These are phyloP conservation scores for Masnerella sp. DNA, from an alignment of 2,888 invertebrate species.

Conservation along the genomic window DNA sequence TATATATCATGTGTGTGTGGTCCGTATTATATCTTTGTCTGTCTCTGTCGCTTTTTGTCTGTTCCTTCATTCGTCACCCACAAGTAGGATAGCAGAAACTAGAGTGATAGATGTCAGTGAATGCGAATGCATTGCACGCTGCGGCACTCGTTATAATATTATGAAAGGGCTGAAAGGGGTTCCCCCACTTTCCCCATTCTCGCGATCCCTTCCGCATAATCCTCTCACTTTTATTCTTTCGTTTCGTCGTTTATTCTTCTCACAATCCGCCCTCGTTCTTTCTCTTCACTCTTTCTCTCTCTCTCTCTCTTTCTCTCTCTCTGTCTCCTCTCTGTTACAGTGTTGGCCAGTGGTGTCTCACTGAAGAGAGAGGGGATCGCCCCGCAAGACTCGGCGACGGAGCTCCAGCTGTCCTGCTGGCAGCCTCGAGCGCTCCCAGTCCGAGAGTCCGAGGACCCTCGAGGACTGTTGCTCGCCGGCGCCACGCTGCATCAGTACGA, in stretches of 20 bases:
- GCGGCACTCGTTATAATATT: conserved; percentile 60
- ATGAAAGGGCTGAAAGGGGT: conserved; percentile 57
- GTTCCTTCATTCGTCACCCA: conserved; percentile 40
- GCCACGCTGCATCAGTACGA: conserved; percentile 65
- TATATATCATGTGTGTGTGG: too few species aligned
- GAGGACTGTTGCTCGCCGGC: conserved; percentile 63
- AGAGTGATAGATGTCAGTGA: conserved; percentile 70
- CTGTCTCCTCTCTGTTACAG: conserved; percentile 72
- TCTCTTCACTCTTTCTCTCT: conserved; percentile 34
- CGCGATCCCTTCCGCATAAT: conserved; percentile 17
- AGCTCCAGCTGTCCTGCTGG: conserved; percentile 72
- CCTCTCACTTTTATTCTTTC: conserved; percentile 26
- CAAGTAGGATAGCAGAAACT: conserved; percentile 41
- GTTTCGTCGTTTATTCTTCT: conserved; percentile 27
- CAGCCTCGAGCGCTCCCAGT: conserved; percentile 66
- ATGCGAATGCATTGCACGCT: conserved; percentile 65
- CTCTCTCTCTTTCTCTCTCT: conserved; percentile 68
- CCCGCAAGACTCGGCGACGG: conserved; percentile 68
- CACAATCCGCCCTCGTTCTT: neutral
- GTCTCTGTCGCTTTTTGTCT: conserved; percentile 47
- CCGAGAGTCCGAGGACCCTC: conserved; percentile 65
- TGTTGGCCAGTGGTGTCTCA: conserved; percentile 75
- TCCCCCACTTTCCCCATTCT: conserved; percentile 1
- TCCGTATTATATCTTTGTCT: conserved; percentile 31
- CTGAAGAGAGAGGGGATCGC: conserved; percentile 72